Evolutionary conservation across 2,888 invertebrate genomes (phyloP), one percentile per base, ranked within the genome.

Genomic region (Leptothorax acervorum): DNA sequence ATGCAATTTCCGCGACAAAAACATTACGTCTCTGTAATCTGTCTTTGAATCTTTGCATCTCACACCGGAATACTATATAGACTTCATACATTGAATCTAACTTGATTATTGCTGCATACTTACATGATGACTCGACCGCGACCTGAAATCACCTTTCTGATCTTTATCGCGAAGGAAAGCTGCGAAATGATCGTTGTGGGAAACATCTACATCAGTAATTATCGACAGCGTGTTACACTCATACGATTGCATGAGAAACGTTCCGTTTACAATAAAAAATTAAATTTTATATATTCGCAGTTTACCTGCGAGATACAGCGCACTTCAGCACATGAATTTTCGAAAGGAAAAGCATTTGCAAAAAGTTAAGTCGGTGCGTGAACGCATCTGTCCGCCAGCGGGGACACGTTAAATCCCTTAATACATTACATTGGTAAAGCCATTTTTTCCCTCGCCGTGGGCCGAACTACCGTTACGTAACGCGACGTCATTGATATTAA

Each of bases 401-500:
- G 11, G 5, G 11, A 78, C 55, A 45, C 42, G 78, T 79, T 68
- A 79, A 75, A 79, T 79, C 79, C 79, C 35, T 57, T 79, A 35
- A 70, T n/a, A 12, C 71, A 81, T 79, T 79, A 68, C 68, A 35
- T 51, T 31, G 42, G 23, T 28, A 39, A 31, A 28, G 35, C 35
- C 3, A 60, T 60, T 70, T 55, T 76, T 35, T 18, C 57, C 8
- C 39, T 4, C 45, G 35, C n/a, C 48, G 18, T 11, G n/a, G 28
- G 55, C 79, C 79, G 42, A 48, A 71, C 23, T 23, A 23, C 39
- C 57, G 60, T 81, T 79, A 79, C n/a, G 23, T 79, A 79, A 70
- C 60, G 70, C 48, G 60, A 18, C 48, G 31, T 70, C 70, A 60
- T 71, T 81, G 71, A 71, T 70, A 76, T 65, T 76, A 81, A 81